A percentile compares a stretch with the other conserved stretches of the same genome.
Conservation (phyloP, 2,113 vertebrate species). For the Zosterops borbonicus region DNA sequence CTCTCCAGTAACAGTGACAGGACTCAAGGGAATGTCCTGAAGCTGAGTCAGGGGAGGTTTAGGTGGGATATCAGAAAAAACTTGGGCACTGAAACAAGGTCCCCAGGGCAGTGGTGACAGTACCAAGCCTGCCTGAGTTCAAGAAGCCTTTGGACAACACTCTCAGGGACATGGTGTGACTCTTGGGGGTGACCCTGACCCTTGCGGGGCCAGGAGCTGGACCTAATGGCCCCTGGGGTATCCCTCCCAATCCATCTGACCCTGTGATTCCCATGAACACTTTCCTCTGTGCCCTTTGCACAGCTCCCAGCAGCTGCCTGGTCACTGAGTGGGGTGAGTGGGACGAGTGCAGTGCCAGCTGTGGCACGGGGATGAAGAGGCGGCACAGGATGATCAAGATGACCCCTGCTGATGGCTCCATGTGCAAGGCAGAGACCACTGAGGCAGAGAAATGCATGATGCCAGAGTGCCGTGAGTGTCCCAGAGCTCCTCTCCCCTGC, state of each 20-base stretch:
- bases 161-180: no score
- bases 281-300: not conserved
- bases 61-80: not conserved
- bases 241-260: no score
- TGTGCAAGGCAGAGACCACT: conserved; percentile 90
- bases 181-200: not conserved
- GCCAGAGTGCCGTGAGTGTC: conserved; percentile 94
- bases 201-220: not conserved
- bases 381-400: conserved; percentile 94
- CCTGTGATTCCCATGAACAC: not conserved
- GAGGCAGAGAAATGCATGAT: conserved; percentile 98
- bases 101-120: not conserved
- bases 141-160: rapidly evolving
- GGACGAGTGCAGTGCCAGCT: conserved; percentile 96
- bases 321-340: conserved; percentile 96
- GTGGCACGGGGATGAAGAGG: conserved; percentile 90
- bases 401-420: conserved; percentile 91
- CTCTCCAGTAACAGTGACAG: not conserved
- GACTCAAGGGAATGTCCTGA: not conserved
- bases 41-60: not conserved
- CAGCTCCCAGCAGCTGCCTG: conserved; percentile 93
- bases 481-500: not conserved
- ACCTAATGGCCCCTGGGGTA: no score
- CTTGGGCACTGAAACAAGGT: not conserved
- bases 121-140: not conserved